Evolutionary conservation across 2,888 invertebrate genomes (phyloP).

Genomic region (Hylaea fasciaria): DNA sequence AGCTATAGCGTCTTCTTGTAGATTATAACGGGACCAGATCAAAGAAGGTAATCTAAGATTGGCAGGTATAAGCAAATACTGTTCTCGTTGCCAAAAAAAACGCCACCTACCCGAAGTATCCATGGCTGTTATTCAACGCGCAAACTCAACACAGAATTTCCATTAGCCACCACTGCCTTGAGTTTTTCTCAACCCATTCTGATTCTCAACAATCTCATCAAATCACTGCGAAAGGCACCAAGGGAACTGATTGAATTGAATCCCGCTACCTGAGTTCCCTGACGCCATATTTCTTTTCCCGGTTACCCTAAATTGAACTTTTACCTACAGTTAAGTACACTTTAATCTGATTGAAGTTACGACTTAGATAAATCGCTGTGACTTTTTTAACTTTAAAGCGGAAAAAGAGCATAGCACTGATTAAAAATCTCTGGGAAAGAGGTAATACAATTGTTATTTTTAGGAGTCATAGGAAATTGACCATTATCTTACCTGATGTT

Average conservation of each 20-base stretch:
- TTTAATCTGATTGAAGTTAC: slow-evolving; percentile 82
- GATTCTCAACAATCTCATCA: slow-evolving; percentile 83
- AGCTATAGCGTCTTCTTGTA: too few species aligned
- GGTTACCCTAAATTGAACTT: slow-evolving; percentile 80
- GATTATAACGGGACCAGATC: too few species aligned
- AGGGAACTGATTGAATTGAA: slow-evolving; percentile 83
- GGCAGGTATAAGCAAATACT: too few species aligned
- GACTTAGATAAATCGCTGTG: slow-evolving; percentile 74
- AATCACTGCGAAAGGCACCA: slow-evolving; percentile 73
- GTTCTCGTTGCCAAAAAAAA: neutral
- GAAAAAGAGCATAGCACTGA: slow-evolving; percentile 39
- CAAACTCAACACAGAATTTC: slow-evolving; percentile 41
- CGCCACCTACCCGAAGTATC: neutral
- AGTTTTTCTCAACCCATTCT: slow-evolving; percentile 62
- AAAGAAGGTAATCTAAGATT: too few species aligned
- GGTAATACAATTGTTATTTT: neutral
- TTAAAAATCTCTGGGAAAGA: slow-evolving; percentile 37
- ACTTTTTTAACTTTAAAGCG: slow-evolving; percentile 49
- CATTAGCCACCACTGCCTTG: slow-evolving; percentile 37
- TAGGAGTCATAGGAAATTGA: too few species aligned
- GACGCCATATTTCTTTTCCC: slow-evolving; percentile 78
- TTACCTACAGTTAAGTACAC: slow-evolving; percentile 79
- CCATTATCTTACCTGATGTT: too few species aligned
- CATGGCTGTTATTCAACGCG: slow-evolving; percentile 12
- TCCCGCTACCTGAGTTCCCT: slow-evolving; percentile 63